Evolutionary conservation across 2,888 invertebrate genomes (phyloP).

Genomic region (Amitus sp.): DNA sequence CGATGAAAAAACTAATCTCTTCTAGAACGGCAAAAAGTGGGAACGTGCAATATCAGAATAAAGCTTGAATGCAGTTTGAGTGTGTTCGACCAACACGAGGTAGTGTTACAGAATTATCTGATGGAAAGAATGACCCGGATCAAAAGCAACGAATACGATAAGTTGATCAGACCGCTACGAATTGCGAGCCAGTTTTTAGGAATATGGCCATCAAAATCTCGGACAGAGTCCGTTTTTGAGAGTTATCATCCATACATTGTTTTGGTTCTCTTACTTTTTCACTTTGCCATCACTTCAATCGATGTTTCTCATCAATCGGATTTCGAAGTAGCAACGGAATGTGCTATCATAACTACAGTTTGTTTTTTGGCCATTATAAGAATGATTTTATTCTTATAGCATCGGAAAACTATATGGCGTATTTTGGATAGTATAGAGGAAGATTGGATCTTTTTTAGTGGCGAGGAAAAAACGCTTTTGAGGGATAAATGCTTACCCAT

Average conservation of each 20-base stretch:
- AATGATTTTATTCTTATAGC: too few species aligned
- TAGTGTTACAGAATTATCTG: neutral
- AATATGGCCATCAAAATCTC: constrained; percentile 19
- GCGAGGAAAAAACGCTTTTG: constrained; percentile 41
- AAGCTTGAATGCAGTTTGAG: too few species aligned
- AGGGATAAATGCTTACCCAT: constrained; percentile 45
- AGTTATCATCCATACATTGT: constrained; percentile 37
- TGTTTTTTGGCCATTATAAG: too few species aligned
- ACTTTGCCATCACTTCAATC: too few species aligned
- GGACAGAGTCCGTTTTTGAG: neutral
- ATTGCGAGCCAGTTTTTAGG: constrained; percentile 9
- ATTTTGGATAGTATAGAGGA: constrained; percentile 49
- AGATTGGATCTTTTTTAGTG: constrained; percentile 49
- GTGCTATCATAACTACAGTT: too few species aligned
- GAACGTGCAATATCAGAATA: too few species aligned
- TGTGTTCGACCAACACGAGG: neutral
- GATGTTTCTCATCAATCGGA: too few species aligned
- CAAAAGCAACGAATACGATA: constrained; percentile 16
- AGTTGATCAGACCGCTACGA: constrained; percentile 18
- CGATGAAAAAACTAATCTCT: neutral
- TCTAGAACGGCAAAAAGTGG: neutral
- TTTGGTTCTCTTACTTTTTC: constrained; percentile 21
- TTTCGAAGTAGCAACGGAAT: too few species aligned
- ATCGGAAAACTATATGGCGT: too few species aligned
- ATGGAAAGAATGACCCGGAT: neutral